Percentiles rank a stretch among this genome's conserved stretches.
Conservation (phyloP, 2,888 invertebrate species). For the Philereme vetulata region DNA sequence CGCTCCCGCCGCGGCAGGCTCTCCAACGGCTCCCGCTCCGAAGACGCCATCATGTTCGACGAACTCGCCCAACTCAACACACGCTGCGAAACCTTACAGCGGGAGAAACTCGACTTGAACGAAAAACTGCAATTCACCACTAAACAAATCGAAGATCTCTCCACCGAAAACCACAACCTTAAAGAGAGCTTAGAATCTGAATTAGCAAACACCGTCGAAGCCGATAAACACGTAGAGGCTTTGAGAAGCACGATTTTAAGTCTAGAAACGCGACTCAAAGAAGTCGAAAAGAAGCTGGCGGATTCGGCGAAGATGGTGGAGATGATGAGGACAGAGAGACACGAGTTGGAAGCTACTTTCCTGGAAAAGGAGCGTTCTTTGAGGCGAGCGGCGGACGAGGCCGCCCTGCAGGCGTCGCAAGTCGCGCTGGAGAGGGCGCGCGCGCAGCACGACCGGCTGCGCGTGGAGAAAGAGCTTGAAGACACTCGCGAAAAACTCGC, state of each 20-base stretch:
- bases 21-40: constrained; percentile 71
- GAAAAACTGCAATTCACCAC: constrained; percentile 64
- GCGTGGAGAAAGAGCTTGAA: constrained; percentile 86
- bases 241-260: constrained; percentile 51
- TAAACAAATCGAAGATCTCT: constrained; percentile 60
- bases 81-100: constrained; percentile 60
- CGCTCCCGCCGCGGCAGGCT: constrained; percentile 71
- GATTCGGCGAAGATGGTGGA: constrained; percentile 58
- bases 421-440: constrained; percentile 89
- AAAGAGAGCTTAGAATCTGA: constrained; percentile 54
- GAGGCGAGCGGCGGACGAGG: constrained; percentile 88
- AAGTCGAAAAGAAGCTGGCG: constrained; percentile 59
- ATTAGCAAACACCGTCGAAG: constrained; percentile 52
- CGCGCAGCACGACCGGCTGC: constrained; percentile 87
- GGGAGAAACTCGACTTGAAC: constrained; percentile 72
- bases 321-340: constrained; percentile 65
- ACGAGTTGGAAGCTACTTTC: constrained; percentile 68
- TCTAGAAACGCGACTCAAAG: constrained; percentile 60
- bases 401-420: constrained; percentile 89
- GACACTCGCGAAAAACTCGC: constrained; percentile 79
- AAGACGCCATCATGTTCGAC: constrained; percentile 77
- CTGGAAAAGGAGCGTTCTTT: constrained; percentile 82
- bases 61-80: constrained; percentile 72
- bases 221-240: constrained; percentile 55
- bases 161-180: constrained; percentile 59